Evolutionary conservation across 2,113 vertebrate genomes (phyloP).

Genomic region (Guaruba guarouba): DNA sequence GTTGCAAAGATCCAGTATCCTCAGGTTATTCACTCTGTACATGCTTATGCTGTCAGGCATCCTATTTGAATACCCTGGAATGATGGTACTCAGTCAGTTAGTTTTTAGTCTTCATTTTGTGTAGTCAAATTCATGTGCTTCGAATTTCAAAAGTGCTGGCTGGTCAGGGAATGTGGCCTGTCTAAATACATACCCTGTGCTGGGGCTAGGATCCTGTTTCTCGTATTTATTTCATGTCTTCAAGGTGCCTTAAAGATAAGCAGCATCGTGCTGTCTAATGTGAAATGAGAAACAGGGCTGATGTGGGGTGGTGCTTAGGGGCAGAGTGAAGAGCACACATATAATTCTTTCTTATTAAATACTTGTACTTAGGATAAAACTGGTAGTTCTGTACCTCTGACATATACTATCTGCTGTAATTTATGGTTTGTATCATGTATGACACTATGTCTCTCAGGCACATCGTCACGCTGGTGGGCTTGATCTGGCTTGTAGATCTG

Average conservation of each 20-base stretch:
- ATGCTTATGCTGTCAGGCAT: not conserved
- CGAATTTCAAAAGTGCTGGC: not conserved
- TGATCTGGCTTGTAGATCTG: not conserved
- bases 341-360: not conserved
- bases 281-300: not conserved
- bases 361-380: not conserved
- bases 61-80: not conserved
- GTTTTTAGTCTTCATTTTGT: not conserved
- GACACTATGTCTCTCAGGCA: not conserved
- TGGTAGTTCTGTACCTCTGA: not conserved
- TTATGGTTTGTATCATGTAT: not conserved
- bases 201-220: constrained; percentile 2
- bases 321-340: not conserved
- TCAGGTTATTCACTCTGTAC: not conserved
- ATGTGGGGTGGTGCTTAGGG: not conserved
- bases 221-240: not conserved
- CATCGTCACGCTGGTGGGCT: not conserved
- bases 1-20: not conserved
- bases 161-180: not conserved
- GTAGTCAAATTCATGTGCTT: not conserved
- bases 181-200: not conserved
- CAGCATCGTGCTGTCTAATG: not conserved
- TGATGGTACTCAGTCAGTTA: not conserved
- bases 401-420: not conserved
- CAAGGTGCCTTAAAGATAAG: not conserved